A percentile compares a stretch with the other conserved stretches of the same genome.
phyloP scores from a whole-genome alignment of 2,797 vertebrate species.

The Leptodactylus fallax region DNA sequence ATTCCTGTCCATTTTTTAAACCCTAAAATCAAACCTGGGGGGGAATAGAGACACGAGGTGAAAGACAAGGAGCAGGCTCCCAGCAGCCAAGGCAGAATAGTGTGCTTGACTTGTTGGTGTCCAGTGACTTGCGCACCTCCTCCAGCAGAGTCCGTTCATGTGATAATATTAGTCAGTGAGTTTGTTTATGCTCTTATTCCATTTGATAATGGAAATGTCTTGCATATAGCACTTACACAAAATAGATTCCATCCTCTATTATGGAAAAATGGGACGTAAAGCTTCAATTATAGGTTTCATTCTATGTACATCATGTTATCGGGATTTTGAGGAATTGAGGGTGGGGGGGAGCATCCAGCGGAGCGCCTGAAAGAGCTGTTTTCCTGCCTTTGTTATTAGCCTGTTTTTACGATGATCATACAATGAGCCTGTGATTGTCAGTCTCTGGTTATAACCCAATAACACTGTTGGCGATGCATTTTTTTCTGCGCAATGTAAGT shows the following conservation, averaged over 20 bases:
- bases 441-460: neutral
- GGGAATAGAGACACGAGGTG: too few species aligned
- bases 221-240: neutral
- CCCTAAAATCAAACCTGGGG: too few species aligned
- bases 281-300: neutral
- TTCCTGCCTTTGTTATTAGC: neutral
- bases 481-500: constrained; percentile 8
- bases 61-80: too few species aligned
- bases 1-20: too few species aligned
- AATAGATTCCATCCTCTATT: neutral
- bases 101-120: too few species aligned
- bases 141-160: too few species aligned
- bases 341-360: neutral
- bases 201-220: neutral
- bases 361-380: neutral
- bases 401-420: neutral
- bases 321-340: neutral
- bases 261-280: neutral
- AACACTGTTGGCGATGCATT: neutral
- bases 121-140: too few species aligned
- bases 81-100: too few species aligned
- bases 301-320: neutral
- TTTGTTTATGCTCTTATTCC: neutral
- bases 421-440: neutral
- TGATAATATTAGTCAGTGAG: neutral